Evolutionary conservation across 2,113 vertebrate genomes (phyloP).

Genomic region (Ia io): DNA sequence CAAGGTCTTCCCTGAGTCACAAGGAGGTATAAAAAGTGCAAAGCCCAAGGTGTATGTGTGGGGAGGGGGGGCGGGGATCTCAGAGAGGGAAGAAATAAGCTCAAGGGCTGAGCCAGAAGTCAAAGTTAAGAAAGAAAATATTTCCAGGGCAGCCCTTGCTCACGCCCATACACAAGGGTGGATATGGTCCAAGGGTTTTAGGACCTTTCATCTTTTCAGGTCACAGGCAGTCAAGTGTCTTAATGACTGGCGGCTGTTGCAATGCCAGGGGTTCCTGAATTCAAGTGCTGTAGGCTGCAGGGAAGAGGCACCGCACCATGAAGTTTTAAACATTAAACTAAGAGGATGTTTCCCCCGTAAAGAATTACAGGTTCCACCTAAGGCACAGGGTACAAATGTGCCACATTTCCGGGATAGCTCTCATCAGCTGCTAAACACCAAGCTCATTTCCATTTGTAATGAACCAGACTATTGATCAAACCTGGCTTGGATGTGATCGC

Average conservation of each 20-base stretch:
- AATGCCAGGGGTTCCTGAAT: neutral
- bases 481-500: neutral
- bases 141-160: neutral
- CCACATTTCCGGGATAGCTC: neutral
- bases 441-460: conserved; percentile 29
- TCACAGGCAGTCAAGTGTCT: neutral
- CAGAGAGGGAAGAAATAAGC: neutral
- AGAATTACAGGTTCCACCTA: neutral
- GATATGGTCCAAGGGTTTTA: too few species aligned
- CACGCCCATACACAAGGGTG: neutral
- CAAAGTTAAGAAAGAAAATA: neutral
- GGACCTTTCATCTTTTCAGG: neutral
- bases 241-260: neutral
- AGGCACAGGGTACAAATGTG: neutral
- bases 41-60: neutral
- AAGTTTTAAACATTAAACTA: neutral
- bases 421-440: neutral
- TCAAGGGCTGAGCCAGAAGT: neutral
- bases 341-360: neutral
- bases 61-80: neutral
- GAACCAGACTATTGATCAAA: neutral
- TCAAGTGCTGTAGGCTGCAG: neutral
- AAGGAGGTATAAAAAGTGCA: neutral
- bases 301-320: neutral
- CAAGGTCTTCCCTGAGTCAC: neutral